phyloP scores from a whole-genome alignment of 2,797 vertebrate species.

The Sebastes miniatus region DNA sequence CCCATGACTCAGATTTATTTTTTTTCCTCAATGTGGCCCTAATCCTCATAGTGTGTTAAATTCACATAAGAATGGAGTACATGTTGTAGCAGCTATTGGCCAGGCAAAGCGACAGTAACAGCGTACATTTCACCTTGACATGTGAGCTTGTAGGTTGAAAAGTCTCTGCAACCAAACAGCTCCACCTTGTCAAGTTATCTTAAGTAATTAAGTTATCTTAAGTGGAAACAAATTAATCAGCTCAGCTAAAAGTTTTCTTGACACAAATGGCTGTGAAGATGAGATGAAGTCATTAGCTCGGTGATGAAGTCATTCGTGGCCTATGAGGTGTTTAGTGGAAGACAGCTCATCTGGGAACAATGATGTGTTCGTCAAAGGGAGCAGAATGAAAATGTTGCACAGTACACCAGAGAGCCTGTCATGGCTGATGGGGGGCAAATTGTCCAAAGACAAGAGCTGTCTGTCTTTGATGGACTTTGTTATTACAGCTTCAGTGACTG shows the following conservation, averaged over 20 bases:
- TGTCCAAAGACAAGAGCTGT: slow-evolving; percentile 49
- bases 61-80: background rate
- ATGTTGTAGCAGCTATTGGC: background rate
- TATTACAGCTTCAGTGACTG: slow-evolving; percentile 26
- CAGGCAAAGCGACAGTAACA: background rate
- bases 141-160: background rate
- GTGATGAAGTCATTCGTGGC: slow-evolving; percentile 53
- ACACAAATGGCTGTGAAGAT: slow-evolving; percentile 50
- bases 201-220: slow-evolving; percentile 36
- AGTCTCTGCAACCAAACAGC: slow-evolving; percentile 1
- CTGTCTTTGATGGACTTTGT: slow-evolving; percentile 51
- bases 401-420: slow-evolving; percentile 46
- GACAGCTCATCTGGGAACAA: slow-evolving; percentile 65
- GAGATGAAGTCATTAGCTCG: slow-evolving; percentile 55
- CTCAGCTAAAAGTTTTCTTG: slow-evolving; percentile 36
- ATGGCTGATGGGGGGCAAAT: slow-evolving; percentile 51
- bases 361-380: slow-evolving; percentile 57
- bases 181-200: slow-evolving; percentile 4
- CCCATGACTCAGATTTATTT: too few species aligned
- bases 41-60: background rate
- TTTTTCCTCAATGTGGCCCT: too few species aligned
- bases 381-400: slow-evolving; percentile 48
- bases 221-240: slow-evolving; percentile 50
- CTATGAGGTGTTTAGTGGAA: slow-evolving; percentile 60
- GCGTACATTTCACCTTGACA: background rate